Percentiles rank a stretch among this genome's conserved stretches.
Evolutionary conservation across 2,888 invertebrate genomes (phyloP).

Genomic region (Anagyrus pseudococci): DNA sequence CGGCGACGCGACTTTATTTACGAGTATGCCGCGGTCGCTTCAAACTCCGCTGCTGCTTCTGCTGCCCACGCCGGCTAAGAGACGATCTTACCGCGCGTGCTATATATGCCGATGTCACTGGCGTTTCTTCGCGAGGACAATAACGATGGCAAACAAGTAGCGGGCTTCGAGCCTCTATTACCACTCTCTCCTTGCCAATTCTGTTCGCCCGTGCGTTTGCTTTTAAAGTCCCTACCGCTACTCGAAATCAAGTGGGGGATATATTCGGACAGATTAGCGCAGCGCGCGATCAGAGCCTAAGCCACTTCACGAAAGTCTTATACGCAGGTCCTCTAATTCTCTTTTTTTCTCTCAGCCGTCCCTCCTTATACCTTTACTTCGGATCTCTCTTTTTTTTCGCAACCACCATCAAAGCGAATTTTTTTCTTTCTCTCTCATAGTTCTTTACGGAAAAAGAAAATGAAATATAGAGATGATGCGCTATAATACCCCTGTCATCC

Average conservation of each 20-base stretch:
- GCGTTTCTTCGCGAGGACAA: slow-evolving; percentile 24
- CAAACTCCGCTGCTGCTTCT: background rate
- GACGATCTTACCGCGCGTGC: background rate
- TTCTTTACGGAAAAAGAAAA: too few relatives aligned
- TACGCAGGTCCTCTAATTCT: slow-evolving; percentile 4
- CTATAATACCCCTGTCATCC: too few relatives aligned
- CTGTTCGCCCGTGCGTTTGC: background rate
- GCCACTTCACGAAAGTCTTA: slow-evolving; percentile 14
- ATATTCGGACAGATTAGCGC: slow-evolving; percentile 27
- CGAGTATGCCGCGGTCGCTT: slow-evolving; percentile 11
- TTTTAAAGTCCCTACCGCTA: slow-evolving; percentile 1
- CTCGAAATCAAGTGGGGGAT: slow-evolving; percentile 35
- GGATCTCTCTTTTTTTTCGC: too few relatives aligned
- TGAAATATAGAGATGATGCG: too few relatives aligned
- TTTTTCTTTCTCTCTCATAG: too few relatives aligned
- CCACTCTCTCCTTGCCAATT: background rate
- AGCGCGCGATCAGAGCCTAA: slow-evolving; percentile 1
- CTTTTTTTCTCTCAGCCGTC: background rate
- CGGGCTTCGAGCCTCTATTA: background rate
- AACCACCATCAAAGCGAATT: too few relatives aligned
- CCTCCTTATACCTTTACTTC: background rate
- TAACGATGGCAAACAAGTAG: slow-evolving; percentile 7
- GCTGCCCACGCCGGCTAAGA: background rate
- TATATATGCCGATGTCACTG: background rate
- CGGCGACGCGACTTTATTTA: slow-evolving; percentile 25